Conservation (phyloP, 53 echinoderm and acorn worm species). For the Crossaster papposus region DNA sequence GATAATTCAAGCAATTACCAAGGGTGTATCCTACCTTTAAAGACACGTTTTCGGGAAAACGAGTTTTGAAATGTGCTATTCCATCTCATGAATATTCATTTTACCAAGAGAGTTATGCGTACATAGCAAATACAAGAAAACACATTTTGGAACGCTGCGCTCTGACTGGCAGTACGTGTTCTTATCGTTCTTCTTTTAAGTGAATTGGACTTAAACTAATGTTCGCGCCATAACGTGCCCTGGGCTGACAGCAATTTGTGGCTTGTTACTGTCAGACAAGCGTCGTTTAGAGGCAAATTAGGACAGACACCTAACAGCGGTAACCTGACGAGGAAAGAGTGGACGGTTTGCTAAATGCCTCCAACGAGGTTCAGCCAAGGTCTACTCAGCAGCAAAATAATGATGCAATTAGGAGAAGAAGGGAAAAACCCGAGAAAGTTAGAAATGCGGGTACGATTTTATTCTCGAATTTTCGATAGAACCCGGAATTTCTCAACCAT, state of each 20-base stretch:
- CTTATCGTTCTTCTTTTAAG: too few relatives aligned
- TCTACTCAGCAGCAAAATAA: background rate
- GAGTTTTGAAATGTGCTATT: background rate
- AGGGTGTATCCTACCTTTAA: too few relatives aligned
- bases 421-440: background rate
- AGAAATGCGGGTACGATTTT: background rate
- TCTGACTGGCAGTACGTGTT: too few relatives aligned
- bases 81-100: background rate
- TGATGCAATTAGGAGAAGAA: background rate
- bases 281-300: background rate
- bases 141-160: too few relatives aligned
- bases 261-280: background rate
- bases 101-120: too few relatives aligned
- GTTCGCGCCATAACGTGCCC: background rate
- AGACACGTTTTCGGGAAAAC: too few relatives aligned
- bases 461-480: too few relatives aligned
- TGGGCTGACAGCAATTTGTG: background rate
- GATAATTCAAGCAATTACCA: too few relatives aligned
- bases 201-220: too few relatives aligned
- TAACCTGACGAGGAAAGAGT: background rate
- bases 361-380: background rate
- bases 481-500: background rate
- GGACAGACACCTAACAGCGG: background rate
- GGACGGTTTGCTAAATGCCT: background rate
- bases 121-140: too few relatives aligned